Conservation (phyloP, 2,797 vertebrate genomes). For the Protosalanx chinensis region DNA sequence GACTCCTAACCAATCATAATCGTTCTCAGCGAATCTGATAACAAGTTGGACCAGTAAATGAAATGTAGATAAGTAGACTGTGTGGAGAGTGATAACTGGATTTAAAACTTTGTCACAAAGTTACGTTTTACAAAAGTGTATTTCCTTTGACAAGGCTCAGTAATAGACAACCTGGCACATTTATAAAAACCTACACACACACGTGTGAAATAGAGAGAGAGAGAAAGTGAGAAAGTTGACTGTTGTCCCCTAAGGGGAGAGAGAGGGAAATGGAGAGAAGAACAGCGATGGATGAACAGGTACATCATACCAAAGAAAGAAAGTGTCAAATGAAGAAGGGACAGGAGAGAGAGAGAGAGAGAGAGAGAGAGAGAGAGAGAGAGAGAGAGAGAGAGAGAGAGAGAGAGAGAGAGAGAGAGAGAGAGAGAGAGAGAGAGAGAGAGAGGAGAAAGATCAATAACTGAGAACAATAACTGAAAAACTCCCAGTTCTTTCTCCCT, state of each 20-base stretch:
- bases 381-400: conserved; percentile 34
- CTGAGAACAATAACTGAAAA: too few relatives aligned
- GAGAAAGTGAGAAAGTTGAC: not conserved
- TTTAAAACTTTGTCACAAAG: not conserved
- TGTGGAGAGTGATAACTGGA: not conserved
- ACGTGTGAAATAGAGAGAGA: not conserved
- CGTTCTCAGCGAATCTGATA: too few relatives aligned
- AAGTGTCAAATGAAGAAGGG: not conserved
- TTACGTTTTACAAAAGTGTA: too few relatives aligned
- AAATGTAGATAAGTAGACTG: not conserved
- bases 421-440: conserved; percentile 9
- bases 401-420: conserved; percentile 39
- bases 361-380: conserved; percentile 36
- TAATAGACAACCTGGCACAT: not conserved
- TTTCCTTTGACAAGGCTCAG: not conserved
- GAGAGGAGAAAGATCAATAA: conserved; percentile 21
- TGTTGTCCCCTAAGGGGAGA: not conserved
- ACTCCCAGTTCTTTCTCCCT: not conserved
- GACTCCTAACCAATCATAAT: too few relatives aligned
- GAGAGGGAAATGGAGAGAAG: conserved; percentile 1
- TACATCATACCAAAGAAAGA: not conserved
- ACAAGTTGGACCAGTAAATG: not conserved
- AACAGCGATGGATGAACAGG: not conserved
- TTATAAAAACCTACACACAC: not conserved
- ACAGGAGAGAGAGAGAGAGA: conserved; percentile 29